Conservation (phyloP, 2,113 vertebrate genomes). For the Barnardius zonarius region DNA sequence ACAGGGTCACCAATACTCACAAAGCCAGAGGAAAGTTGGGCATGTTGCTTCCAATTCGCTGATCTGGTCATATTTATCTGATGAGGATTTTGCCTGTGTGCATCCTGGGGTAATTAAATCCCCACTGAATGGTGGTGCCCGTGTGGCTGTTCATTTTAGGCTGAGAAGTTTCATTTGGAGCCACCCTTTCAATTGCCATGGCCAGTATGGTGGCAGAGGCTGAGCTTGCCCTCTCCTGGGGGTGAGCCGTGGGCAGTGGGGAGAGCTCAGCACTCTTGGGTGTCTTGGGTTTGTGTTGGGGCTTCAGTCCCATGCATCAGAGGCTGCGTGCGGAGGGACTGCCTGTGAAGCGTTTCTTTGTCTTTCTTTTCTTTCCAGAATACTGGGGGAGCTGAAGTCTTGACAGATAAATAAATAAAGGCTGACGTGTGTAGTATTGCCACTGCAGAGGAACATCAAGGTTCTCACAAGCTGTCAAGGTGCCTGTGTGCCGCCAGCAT, state of each 20-base stretch:
- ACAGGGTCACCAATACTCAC: not conserved
- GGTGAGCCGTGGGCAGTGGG: not conserved
- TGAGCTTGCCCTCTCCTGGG: not conserved
- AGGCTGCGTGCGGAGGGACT: fast-evolving
- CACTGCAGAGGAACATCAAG: not conserved
- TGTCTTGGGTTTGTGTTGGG: not conserved
- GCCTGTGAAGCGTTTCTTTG: not conserved
- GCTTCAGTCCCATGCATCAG: not conserved
- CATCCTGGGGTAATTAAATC: constrained; percentile 10
- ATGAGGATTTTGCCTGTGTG: not conserved
- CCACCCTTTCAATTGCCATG: not conserved
- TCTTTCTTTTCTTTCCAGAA: not conserved
- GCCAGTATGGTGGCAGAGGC: not conserved
- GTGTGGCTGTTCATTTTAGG: not conserved
- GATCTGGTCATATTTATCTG: constrained; percentile 4
- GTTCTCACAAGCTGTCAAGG: not conserved
- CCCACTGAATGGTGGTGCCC: not conserved
- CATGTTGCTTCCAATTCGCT: not conserved
- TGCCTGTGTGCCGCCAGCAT: fast-evolving
- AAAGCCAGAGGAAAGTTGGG: constrained; percentile 4
- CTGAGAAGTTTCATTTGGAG: not conserved
- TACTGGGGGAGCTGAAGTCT: not conserved
- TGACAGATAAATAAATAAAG: not conserved
- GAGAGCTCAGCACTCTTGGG: not conserved
- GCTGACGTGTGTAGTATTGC: not conserved